Base-by-base conservation (phyloP, 2,888 invertebrate genomes). In the Rapana venosa region DNA sequence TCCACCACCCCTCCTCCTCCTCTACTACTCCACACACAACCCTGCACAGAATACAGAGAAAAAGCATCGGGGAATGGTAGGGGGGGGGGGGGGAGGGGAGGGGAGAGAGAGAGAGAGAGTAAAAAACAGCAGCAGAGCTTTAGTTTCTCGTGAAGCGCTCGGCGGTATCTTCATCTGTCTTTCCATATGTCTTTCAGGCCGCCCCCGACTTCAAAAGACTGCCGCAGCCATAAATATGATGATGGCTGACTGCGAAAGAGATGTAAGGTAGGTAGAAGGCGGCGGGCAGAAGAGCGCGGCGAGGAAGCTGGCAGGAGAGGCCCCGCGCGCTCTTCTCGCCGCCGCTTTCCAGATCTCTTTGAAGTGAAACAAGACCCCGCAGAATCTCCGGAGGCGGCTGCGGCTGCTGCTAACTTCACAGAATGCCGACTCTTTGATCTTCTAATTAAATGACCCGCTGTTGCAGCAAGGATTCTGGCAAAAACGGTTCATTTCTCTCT, bases 351-450 rank as follows among this genome's bases (percentile, higher is more conserved):
- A 74, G 79, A 77, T 70, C 61, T 74, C 91, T 91, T 91, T 91
- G 91, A 91, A 90, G 91, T 91, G 91, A 90, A 91, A 91, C 85
- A 74, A 70, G 90, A 90, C 81, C 87, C 85, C 87, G n/a, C 84
- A 70, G 90, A 87, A 87, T 90, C 90, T 87, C 87, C 58, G 79
- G 84, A 79, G 87, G 90, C 87, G 90, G 87, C 81, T 84, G 79
- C 77, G 32, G 88, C 77, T 88, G 87, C 85, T 84, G 90, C 87
- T 61, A 88, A 90, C 91, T 91, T 92, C 91, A 90, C 87, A 91
- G 91, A 88, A 81, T 32, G 81, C 87, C 87, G 36, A 89, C 89
- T 90, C 92, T 93, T 93, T 93, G 93, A 93, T 93, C 93, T 93
- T 91, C 86, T 91, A 92, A 93, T 92, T 92, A 92, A 92, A 92